Percentiles rank a stretch among this genome's conserved stretches.
These are phyloP conservation scores for Tachuris rubrigastra DNA, from an alignment of 2,113 vertebrate species.

Conservation along the genomic window DNA sequence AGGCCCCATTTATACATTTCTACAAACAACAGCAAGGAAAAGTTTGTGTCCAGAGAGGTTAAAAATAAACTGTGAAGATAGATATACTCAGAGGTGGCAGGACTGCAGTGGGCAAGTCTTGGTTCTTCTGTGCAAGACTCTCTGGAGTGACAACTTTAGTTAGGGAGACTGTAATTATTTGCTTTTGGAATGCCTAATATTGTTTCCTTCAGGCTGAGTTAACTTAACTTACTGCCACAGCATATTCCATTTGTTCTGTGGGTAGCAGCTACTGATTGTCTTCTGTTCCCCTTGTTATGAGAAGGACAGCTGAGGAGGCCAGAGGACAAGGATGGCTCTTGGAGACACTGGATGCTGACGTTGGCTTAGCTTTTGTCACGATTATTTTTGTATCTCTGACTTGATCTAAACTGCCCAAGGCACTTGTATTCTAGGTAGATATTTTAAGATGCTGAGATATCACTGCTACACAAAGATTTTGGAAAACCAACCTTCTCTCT, in stretches of 20 bases:
- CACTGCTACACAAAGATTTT: background rate
- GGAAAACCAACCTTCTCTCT: background rate
- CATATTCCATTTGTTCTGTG: background rate
- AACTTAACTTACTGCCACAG: background rate
- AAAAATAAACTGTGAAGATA: background rate
- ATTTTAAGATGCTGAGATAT: background rate
- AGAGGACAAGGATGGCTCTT: background rate
- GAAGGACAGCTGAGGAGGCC: background rate
- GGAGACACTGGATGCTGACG: background rate
- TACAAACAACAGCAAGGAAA: background rate
- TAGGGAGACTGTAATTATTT: background rate
- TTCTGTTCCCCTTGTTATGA: background rate
- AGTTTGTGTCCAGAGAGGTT: background rate
- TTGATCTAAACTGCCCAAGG: background rate
- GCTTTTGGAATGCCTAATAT: constrained; percentile 17
- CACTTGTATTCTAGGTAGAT: background rate
- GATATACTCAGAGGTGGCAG: background rate
- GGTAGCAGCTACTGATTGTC: background rate
- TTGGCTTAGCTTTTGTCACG: background rate
- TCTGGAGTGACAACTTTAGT: constrained; percentile 1
- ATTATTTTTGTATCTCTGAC: background rate
- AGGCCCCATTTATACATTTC: background rate
- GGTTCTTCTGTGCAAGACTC: background rate
- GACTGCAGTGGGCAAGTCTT: background rate
- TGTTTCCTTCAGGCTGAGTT: constrained; percentile 4